Conservation (phyloP, 2,888 invertebrate genomes). For the Polia nebulosa region DNA sequence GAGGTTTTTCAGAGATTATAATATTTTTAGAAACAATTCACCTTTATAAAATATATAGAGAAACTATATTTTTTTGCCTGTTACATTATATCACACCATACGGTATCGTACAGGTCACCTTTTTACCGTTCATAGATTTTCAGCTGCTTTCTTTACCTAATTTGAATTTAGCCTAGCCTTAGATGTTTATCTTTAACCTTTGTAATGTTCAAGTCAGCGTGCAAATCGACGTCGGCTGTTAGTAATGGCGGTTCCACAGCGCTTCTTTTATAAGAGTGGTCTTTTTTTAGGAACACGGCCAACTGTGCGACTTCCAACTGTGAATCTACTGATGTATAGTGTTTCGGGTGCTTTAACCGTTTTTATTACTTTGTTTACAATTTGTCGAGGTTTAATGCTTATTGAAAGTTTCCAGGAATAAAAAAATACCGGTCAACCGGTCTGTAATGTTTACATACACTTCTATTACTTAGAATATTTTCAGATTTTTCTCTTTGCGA, state of each 20-base stretch:
- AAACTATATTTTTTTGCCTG: no score
- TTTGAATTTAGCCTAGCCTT: neutral
- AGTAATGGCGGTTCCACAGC: constrained; percentile 49
- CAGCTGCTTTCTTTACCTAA: constrained; percentile 14
- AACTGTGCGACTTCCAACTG: constrained; percentile 22
- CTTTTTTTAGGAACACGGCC: constrained; percentile 41
- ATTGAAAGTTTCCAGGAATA: neutral
- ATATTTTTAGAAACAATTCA: no score
- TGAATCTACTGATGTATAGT: neutral
- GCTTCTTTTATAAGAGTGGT: constrained; percentile 35
- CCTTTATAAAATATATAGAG: no score
- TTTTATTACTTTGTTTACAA: constrained; percentile 9
- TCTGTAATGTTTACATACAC: no score
- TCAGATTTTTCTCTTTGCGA: no score
- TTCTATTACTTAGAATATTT: no score
- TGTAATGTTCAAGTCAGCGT: constrained; percentile 19
- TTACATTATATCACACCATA: no score
- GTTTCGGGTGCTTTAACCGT: neutral
- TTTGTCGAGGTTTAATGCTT: neutral
- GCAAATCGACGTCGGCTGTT: constrained; percentile 54
- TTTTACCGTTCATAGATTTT: constrained; percentile 10
- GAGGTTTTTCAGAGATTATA: no score
- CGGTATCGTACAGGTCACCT: neutral
- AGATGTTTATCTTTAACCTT: constrained; percentile 27
- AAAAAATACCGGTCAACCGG: no score